phyloP scores from a whole-genome alignment of 2,797 vertebrate genomes.

The Furcifer pardalis region DNA sequence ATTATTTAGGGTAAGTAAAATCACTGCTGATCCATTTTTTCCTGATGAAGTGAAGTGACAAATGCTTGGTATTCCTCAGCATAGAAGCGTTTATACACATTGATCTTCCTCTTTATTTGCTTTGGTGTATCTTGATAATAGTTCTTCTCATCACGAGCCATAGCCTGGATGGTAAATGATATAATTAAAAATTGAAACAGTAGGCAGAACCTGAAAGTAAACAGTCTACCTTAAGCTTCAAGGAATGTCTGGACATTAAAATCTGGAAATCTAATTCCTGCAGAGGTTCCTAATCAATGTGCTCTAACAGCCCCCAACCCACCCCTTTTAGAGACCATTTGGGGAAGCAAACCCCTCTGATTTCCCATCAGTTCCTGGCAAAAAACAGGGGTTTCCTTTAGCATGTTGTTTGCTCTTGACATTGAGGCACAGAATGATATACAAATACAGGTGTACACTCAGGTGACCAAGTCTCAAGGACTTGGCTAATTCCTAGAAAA shows the following conservation, averaged over 20 bases:
- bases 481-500: not conserved
- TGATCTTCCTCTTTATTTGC: constrained; percentile 91
- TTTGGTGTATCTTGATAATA: constrained; percentile 97
- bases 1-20: not conserved
- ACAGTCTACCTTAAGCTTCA: not conserved
- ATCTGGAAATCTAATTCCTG: not conserved
- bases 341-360: not conserved
- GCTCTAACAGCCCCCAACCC: not conserved
- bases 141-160: constrained; percentile 95
- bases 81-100: constrained; percentile 88
- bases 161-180: constrained; percentile 78
- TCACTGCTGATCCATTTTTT: constrained; percentile 75
- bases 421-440: not conserved
- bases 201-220: constrained; percentile 20
- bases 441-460: not conserved
- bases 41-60: constrained; percentile 69
- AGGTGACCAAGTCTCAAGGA: not conserved
- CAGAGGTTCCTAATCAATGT: not conserved
- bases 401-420: not conserved
- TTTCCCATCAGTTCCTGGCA: not conserved
- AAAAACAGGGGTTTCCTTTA: not conserved
- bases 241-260: not conserved
- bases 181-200: not conserved
- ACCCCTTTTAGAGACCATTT: not conserved
- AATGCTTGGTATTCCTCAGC: constrained; percentile 80